Evolutionary conservation across 2,113 vertebrate species (phyloP).

Genomic region (Clarias magur): DNA sequence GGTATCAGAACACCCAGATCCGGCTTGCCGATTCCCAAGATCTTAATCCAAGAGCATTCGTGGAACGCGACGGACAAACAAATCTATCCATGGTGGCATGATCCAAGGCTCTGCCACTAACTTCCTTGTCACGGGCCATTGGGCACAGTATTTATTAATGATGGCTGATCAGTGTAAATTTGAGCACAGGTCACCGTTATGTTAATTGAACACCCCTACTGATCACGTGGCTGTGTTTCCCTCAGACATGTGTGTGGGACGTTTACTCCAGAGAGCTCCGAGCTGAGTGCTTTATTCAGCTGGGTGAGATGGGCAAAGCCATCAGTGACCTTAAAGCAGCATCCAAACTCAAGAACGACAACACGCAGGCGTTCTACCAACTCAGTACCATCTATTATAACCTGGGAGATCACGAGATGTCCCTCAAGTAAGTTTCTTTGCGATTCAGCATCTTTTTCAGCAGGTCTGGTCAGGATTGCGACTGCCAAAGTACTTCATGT

Average conservation of each 20-base stretch:
- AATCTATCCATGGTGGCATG: too few species aligned
- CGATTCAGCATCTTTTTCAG: background rate
- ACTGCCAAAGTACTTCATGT: background rate
- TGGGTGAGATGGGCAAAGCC: constrained; percentile 91
- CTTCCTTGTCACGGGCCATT: too few species aligned
- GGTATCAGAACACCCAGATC: too few species aligned
- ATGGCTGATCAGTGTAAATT: too few species aligned
- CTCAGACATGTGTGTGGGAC: constrained; percentile 93
- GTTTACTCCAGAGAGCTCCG: constrained; percentile 88
- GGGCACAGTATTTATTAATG: too few species aligned
- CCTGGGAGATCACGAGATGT: constrained; percentile 92
- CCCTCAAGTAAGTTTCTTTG: constrained; percentile 83
- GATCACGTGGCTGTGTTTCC: background rate
- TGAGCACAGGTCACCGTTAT: background rate
- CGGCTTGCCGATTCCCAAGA: too few species aligned
- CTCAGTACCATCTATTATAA: constrained; percentile 94
- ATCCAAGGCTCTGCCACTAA: too few species aligned
- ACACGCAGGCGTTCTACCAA: constrained; percentile 93
- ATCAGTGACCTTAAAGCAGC: constrained; percentile 93
- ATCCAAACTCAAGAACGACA: constrained; percentile 93
- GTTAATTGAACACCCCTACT: background rate
- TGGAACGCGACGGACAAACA: too few species aligned
- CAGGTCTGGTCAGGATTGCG: background rate
- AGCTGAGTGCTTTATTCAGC: constrained; percentile 89
- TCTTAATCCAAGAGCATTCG: too few species aligned